phyloP scores from a whole-genome alignment of 1,140 invertebrate species.

The Nylanderia fulva region DNA sequence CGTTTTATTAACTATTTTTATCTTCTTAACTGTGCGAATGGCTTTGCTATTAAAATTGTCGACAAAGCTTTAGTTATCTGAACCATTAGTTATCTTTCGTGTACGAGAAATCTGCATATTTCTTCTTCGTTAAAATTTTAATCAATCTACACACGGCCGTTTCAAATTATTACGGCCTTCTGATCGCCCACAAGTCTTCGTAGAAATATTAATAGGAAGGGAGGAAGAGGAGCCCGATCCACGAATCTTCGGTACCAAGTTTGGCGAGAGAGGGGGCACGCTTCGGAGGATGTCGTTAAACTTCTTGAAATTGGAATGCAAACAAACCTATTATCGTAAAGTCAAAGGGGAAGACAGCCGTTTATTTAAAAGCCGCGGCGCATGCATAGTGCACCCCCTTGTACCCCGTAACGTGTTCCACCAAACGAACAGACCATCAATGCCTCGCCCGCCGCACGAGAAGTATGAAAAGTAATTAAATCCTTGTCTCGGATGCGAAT shows the following conservation, averaged over 20 bases:
- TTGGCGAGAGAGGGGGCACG: constrained; percentile 21
- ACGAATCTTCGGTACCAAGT: constrained; percentile 38
- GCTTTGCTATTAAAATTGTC: neutral
- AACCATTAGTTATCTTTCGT: neutral
- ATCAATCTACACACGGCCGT: constrained; percentile 23
- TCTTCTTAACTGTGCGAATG: neutral
- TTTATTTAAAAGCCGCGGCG: constrained; percentile 80
- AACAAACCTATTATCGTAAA: constrained; percentile 84
- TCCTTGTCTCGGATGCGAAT: constrained; percentile 38
- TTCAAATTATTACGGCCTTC: constrained; percentile 22
- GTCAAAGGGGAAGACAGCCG: constrained; percentile 82
- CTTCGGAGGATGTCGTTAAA: constrained; percentile 76
- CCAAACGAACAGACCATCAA: constrained; percentile 70
- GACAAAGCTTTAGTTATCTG: neutral
- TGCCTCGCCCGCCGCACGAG: constrained; percentile 78
- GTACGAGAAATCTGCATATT: neutral
- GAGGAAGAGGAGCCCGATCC: constrained; percentile 16
- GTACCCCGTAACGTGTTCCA: constrained; percentile 1
- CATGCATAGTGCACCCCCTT: constrained; percentile 60
- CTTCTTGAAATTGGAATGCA: constrained; percentile 83
- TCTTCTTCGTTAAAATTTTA: constrained; percentile 7
- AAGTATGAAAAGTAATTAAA: constrained; percentile 85
- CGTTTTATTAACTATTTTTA: constrained; percentile 2
- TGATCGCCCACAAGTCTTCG: constrained; percentile 11
- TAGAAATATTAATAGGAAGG: neutral